Conservation (phyloP, 2,888 invertebrate species). For the Pimpla rufipes region DNA sequence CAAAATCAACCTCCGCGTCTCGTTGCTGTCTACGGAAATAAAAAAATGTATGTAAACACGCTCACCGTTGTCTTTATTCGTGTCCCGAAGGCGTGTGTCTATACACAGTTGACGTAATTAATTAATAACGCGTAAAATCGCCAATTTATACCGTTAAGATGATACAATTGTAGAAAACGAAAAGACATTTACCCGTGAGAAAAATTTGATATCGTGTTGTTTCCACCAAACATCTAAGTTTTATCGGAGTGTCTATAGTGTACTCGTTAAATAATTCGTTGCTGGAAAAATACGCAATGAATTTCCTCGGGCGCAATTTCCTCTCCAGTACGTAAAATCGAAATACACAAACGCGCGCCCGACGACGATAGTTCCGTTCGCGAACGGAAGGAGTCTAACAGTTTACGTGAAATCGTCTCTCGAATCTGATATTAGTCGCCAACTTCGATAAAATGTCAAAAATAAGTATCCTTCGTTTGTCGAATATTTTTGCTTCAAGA, state of each 20-base stretch:
- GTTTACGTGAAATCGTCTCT: background rate
- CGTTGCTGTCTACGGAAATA: constrained; percentile 31
- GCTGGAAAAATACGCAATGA: constrained; percentile 38
- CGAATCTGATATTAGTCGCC: background rate
- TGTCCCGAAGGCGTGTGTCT: constrained; percentile 7
- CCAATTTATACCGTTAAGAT: constrained; percentile 29
- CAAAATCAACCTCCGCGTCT: constrained; percentile 21
- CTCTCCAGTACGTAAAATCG: background rate
- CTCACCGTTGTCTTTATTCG: constrained; percentile 52
- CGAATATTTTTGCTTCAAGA: background rate
- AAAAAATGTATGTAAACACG: constrained; percentile 57
- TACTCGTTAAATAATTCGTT: constrained; percentile 39
- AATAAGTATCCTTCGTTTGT: constrained; percentile 29
- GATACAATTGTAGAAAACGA: constrained; percentile 49
- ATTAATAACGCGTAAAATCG: constrained; percentile 27
- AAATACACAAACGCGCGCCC: background rate
- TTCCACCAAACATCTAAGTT: background rate
- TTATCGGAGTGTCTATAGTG: constrained; percentile 6
- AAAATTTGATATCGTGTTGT: constrained; percentile 34
- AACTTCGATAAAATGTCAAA: constrained; percentile 29
- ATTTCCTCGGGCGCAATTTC: background rate
- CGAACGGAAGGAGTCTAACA: background rate
- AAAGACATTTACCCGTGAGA: constrained; percentile 25
- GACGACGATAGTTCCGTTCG: background rate
- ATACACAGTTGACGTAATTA: constrained; percentile 46